These are phyloP conservation scores for Ceyx margarethae DNA, from an alignment of 2,113 vertebrate genomes.

Conservation along the genomic window DNA sequence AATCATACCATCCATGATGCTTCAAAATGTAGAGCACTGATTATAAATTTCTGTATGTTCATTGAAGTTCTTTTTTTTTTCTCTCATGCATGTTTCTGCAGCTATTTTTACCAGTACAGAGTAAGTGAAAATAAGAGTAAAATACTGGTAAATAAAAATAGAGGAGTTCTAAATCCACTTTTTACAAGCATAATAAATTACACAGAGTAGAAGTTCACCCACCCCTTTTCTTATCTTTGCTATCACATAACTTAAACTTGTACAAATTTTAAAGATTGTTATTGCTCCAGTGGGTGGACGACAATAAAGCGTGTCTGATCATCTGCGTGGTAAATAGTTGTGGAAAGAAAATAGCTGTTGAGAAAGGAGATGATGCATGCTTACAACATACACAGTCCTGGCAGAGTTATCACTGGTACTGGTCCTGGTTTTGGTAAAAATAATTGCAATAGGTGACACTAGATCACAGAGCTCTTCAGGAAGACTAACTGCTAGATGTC, in stretches of 20 bases:
- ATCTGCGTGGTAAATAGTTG: background rate
- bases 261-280: background rate
- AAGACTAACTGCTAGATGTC: background rate
- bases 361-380: background rate
- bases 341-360: background rate
- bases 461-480: background rate
- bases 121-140: background rate
- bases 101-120: background rate
- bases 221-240: background rate
- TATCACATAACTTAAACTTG: background rate
- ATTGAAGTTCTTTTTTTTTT: background rate
- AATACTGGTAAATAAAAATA: background rate
- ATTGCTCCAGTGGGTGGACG: background rate
- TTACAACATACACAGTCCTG: background rate
- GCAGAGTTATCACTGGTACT: background rate
- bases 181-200: background rate
- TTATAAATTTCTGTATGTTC: background rate
- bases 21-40: background rate
- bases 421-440: background rate
- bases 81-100: background rate
- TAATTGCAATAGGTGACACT: conserved; percentile 11
- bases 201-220: background rate
- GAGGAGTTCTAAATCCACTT: background rate
- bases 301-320: background rate
- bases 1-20: background rate